Percentiles rank a stretch among this genome's conserved stretches.
Conservation (phyloP, 2,113 vertebrate species). For the Equus quagga region DNA sequence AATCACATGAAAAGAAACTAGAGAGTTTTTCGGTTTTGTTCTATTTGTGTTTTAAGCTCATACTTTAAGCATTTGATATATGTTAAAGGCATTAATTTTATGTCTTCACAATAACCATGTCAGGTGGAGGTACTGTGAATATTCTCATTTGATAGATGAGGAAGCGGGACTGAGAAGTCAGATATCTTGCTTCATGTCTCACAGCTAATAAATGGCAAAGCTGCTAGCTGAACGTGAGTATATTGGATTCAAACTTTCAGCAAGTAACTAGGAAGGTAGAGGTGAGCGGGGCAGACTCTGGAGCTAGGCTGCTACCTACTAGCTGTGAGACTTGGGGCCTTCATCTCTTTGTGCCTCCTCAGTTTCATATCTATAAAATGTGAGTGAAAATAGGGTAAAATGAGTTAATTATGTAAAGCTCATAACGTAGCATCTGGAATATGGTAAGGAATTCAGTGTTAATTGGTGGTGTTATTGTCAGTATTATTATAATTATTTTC, state of each 20-base stretch:
- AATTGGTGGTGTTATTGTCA: background rate
- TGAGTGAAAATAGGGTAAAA: background rate
- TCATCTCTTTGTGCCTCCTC: background rate
- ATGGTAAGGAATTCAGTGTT: background rate
- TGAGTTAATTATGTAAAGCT: background rate
- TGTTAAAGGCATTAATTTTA: background rate
- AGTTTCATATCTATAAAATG: background rate
- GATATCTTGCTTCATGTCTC: background rate
- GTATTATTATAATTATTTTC: background rate
- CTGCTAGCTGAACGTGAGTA: background rate
- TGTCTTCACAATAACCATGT: background rate
- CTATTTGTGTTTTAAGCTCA: background rate
- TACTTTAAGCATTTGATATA: background rate
- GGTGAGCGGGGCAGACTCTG: background rate
- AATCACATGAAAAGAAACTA: background rate
- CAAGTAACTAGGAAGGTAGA: background rate
- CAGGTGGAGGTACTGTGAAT: background rate
- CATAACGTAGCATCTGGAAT: background rate
- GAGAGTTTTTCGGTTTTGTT: background rate
- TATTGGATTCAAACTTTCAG: background rate
- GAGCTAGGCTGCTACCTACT: accelerated
- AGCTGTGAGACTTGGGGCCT: background rate
- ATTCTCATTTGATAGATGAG: background rate
- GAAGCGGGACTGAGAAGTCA: background rate
- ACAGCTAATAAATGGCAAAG: background rate